Percentiles rank a stretch among this genome's conserved stretches.
Conservation (phyloP, 2,113 vertebrate species). For the Nesogale talazaci region DNA sequence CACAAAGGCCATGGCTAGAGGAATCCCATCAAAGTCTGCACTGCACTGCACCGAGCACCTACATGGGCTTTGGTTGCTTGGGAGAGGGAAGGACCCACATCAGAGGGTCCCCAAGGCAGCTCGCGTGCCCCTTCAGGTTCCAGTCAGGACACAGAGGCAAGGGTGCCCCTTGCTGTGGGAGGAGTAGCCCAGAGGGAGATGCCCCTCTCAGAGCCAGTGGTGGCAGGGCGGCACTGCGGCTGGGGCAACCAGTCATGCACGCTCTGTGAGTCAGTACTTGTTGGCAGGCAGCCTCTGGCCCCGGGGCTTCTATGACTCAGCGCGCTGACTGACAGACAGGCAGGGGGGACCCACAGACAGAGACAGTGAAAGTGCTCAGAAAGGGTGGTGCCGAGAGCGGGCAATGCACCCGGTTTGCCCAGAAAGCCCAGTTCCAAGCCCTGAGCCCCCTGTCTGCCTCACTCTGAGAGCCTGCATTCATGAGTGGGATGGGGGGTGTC, state of each 20-base stretch:
- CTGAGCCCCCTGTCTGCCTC: rapidly evolving
- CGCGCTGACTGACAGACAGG: constrained; percentile 65
- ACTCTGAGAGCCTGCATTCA: not conserved
- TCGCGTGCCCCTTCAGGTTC: not conserved
- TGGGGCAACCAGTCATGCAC: constrained; percentile 64
- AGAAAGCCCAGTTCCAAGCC: not conserved
- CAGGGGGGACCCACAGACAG: constrained; percentile 6
- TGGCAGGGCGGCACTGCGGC: constrained; percentile 58
- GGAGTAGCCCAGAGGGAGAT: not conserved
- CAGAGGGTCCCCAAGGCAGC: not conserved
- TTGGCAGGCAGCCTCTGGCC: constrained; percentile 73
- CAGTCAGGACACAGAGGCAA: not conserved
- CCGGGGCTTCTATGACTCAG: constrained; percentile 75
- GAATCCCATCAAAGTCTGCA: too few relatives aligned
- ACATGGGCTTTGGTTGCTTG: rapidly evolving
- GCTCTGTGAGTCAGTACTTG: constrained; percentile 75
- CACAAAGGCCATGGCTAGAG: too few relatives aligned
- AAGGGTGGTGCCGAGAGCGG: constrained; percentile 33
- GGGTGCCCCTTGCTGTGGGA: not conserved
- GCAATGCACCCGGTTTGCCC: not conserved
- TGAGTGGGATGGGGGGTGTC: too few relatives aligned
- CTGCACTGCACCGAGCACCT: not conserved
- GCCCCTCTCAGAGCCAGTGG: constrained; percentile 43
- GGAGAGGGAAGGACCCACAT: not conserved
- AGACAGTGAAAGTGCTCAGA: constrained; percentile 77